Conservation (phyloP, 2,113 vertebrate genomes). For the Melospiza georgiana region DNA sequence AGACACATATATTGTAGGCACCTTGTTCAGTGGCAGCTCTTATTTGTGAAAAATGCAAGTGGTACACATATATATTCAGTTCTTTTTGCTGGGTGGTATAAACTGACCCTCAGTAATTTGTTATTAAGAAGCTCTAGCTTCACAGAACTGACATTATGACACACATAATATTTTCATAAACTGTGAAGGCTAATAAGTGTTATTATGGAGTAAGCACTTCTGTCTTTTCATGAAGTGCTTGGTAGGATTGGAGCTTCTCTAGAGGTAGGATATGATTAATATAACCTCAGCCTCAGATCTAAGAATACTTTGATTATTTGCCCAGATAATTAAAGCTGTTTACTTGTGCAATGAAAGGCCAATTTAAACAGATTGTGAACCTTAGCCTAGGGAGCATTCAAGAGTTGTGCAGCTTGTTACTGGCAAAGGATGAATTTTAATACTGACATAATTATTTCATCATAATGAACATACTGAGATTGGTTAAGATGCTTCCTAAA, state of each 20-base stretch:
- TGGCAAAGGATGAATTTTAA: conserved; percentile 53
- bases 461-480: conserved; percentile 22
- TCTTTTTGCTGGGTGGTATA: background rate
- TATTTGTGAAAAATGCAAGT: background rate
- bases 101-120: background rate
- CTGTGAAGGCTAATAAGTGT: conserved; percentile 1
- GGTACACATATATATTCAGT: background rate
- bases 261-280: conserved; percentile 49
- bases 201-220: conserved; percentile 11
- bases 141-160: background rate
- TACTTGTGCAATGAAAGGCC: conserved; percentile 36
- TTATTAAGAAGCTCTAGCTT: conserved; percentile 2
- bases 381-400: conserved; percentile 47
- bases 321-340: conserved; percentile 54
- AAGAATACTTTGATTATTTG: conserved; percentile 52
- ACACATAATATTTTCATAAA: conserved; percentile 42
- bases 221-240: background rate
- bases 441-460: conserved; percentile 44
- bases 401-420: conserved; percentile 44
- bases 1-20: background rate
- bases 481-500: conserved; percentile 15
- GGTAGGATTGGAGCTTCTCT: conserved; percentile 22
- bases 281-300: background rate
- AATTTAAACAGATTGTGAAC: conserved; percentile 62
- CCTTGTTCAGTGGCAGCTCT: background rate